Evolutionary conservation across 2,797 vertebrate genomes (phyloP), one percentile per base, ranked within the genome.

Genomic region (Taeniopygia guttata): DNA sequence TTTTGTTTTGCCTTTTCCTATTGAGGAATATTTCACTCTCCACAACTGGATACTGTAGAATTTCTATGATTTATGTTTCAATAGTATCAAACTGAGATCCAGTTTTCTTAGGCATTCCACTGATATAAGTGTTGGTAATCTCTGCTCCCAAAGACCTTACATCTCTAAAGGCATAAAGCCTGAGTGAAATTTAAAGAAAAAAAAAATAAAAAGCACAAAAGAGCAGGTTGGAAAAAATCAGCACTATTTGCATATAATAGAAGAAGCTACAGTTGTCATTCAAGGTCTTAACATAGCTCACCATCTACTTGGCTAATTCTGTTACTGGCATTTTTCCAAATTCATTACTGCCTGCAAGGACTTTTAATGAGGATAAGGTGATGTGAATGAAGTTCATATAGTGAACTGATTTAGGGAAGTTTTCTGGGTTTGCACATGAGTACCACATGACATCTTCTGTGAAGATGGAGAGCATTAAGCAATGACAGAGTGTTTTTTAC

Each of bases 311-410:
- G 5, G 38, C 58, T 77, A 80, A 63, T 67, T 76, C 73, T 23
- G 17, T 55, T 64, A 52, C 4, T n/a, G 52, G 56, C 56, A 43
- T 58, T 83, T 84, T 79, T 79, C 68, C 62, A 42, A 68, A 64
- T 19, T 64, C 75, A 66, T 72, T 68, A 42, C 17, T 11, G 30
- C 69, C 12, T 5, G 63, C 2, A 4, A 46, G 56, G 38, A 64
- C 25, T 45, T 94, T 62, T 66, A 86, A 86, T 19, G 36, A 67
- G 72, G 58, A 62, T 54, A 75, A 56, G 79, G 89, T 8, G 38
- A 36, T 46, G 29, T 0, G 20, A 40, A 54, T 32, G 38, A 83
- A 91, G 20, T 77, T 66, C 36, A 74, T 68, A 69, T 16, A 26
- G 42, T 30, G 49, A 74, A 78, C 18, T 26, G 52, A 46, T 64